phyloP scores from a whole-genome alignment of 2,888 invertebrate genomes.

The Habrosyne pyritoides region DNA sequence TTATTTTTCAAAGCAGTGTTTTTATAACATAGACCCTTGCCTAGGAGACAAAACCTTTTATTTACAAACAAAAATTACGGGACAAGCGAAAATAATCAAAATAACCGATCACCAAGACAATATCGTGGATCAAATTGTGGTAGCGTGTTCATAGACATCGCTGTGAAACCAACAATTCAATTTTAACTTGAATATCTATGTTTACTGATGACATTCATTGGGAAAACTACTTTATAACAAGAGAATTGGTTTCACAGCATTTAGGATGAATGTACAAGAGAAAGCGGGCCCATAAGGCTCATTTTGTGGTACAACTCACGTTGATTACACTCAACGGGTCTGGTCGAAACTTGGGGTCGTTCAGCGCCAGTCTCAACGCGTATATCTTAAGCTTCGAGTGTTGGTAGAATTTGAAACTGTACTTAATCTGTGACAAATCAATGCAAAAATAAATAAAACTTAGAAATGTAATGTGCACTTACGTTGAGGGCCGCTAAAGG shows the following conservation, averaged over 20 bases:
- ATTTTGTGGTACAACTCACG: constrained; percentile 81
- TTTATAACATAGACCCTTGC: too few species aligned
- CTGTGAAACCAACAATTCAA: neutral
- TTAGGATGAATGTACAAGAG: constrained; percentile 2
- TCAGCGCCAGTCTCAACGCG: constrained; percentile 80
- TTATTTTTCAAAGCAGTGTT: too few species aligned
- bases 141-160: neutral
- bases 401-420: constrained; percentile 87
- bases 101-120: neutral
- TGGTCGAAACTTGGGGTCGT: constrained; percentile 85
- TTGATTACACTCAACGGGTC: constrained; percentile 87
- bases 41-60: too few species aligned
- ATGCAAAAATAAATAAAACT: constrained; percentile 43
- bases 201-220: neutral
- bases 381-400: constrained; percentile 83
- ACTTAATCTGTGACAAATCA: constrained; percentile 85
- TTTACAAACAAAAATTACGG: neutral
- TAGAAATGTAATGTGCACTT: constrained; percentile 62
- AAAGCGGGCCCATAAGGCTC: constrained; percentile 40
- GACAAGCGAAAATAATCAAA: neutral
- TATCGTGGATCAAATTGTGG: neutral
- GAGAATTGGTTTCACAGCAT: constrained; percentile 15
- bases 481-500: constrained; percentile 91
- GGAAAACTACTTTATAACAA: neutral
- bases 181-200: neutral